phyloP scores from a whole-genome alignment of 2,888 invertebrate species.

The Aspidiotus rigidus region DNA sequence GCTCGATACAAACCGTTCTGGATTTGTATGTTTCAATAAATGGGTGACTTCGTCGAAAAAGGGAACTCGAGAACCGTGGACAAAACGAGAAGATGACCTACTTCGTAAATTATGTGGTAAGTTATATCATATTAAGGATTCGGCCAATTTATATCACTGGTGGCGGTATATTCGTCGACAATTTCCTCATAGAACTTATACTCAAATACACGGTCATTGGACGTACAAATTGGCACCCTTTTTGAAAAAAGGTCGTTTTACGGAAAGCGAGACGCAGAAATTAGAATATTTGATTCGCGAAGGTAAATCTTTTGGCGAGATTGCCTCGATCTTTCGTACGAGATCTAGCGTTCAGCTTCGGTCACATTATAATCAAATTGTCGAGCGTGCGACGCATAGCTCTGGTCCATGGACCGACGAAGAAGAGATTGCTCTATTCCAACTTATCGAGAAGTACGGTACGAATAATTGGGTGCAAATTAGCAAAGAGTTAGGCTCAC shows the following conservation, averaged over 20 bases:
- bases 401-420: conserved; percentile 18
- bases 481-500: conserved; percentile 11
- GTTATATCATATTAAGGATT: background rate
- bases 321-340: conserved; percentile 8
- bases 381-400: background rate
- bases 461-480: conserved; percentile 19
- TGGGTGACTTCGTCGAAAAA: conserved; percentile 3
- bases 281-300: background rate
- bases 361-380: background rate
- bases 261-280: background rate
- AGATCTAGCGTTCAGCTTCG: conserved; percentile 20
- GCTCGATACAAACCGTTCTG: conserved; percentile 13
- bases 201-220: conserved; percentile 17
- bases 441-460: conserved; percentile 18
- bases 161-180: conserved; percentile 20
- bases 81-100: conserved; percentile 22
- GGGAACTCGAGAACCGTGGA: conserved; percentile 18
- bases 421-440: conserved; percentile 11
- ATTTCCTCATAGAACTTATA: conserved; percentile 19
- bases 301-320: conserved; percentile 14
- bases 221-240: conserved; percentile 6
- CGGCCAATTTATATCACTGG: background rate
- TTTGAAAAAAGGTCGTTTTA: conserved; percentile 28
- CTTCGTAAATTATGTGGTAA: conserved; percentile 12
- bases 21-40: conserved; percentile 19